phyloP scores from a whole-genome alignment of 2,113 vertebrate genomes.

The Peromyscus californicus region DNA sequence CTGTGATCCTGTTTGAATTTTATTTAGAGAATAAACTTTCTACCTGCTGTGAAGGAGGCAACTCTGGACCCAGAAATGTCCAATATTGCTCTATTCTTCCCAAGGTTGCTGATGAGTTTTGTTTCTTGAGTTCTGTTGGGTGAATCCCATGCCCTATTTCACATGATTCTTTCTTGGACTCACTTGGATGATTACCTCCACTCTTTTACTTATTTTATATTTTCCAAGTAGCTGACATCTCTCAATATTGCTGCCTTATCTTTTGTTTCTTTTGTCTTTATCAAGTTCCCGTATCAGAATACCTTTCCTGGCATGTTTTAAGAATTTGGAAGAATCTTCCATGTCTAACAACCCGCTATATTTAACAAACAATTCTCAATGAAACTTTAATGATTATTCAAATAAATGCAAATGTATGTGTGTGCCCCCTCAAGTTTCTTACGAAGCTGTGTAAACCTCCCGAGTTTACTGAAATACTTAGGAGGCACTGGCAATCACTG shows the following conservation, averaged over 20 bases:
- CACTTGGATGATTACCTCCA: not conserved
- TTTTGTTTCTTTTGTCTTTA: not conserved
- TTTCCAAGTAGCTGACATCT: not conserved
- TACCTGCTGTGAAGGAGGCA: not conserved
- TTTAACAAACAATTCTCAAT: slow-evolving; percentile 15
- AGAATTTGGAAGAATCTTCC: slow-evolving; percentile 13
- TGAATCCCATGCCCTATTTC: not conserved
- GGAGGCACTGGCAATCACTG: not conserved
- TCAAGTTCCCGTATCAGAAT: not conserved
- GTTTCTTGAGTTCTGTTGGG: not conserved
- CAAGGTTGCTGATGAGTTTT: not conserved
- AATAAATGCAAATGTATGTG: not conserved
- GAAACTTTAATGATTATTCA: not conserved
- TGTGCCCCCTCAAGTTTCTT: not conserved
- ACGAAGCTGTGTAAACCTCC: not conserved
- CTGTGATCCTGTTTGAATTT: not conserved
- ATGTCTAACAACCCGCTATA: not conserved
- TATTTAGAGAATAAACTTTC: not conserved
- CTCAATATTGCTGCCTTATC: not conserved
- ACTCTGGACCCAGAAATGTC: not conserved
- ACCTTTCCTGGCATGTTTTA: not conserved
- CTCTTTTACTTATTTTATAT: not conserved
- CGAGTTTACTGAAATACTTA: not conserved
- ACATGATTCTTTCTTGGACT: not conserved
- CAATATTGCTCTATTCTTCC: not conserved